phyloP scores from a whole-genome alignment of 2,888 invertebrate genomes.

The Liposcelis brunnea region DNA sequence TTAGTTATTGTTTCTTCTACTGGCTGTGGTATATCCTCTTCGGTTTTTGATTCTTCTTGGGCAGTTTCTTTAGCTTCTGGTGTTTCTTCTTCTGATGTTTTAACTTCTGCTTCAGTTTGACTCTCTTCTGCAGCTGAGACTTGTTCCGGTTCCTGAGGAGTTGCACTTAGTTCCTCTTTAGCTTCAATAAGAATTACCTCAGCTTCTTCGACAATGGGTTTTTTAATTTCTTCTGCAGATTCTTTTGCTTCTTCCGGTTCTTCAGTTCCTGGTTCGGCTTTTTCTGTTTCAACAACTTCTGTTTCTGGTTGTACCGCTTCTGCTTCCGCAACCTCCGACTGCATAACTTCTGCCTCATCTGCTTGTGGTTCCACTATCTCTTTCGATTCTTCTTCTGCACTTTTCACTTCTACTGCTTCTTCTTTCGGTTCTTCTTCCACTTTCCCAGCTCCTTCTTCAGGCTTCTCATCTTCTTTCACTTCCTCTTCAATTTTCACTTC shows the following conservation, averaged over 20 bases:
- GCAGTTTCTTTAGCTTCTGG: background rate
- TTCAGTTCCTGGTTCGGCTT: background rate
- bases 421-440: slow-evolving; percentile 15
- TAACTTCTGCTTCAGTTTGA: background rate
- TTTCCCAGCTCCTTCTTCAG: background rate
- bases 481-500: background rate
- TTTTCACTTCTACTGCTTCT: slow-evolving; percentile 17
- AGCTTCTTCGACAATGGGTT: slow-evolving; percentile 2
- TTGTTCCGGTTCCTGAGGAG: slow-evolving; percentile 1
- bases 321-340: too few relatives aligned
- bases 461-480: background rate
- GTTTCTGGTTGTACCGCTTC: slow-evolving; percentile 2
- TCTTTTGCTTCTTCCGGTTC: slow-evolving; percentile 4
- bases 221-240: background rate
- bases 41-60: background rate
- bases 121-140: background rate
- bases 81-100: background rate
- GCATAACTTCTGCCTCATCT: too few relatives aligned
- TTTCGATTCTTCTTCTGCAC: slow-evolving; percentile 4
- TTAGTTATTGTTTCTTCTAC: background rate
- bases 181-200: background rate
- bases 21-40: background rate
- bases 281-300: background rate
- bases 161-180: slow-evolving; percentile 5
- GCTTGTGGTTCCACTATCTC: too few relatives aligned